These are phyloP conservation scores for Monopterus albus DNA, from an alignment of 2,113 vertebrate species.

Conservation along the genomic window DNA sequence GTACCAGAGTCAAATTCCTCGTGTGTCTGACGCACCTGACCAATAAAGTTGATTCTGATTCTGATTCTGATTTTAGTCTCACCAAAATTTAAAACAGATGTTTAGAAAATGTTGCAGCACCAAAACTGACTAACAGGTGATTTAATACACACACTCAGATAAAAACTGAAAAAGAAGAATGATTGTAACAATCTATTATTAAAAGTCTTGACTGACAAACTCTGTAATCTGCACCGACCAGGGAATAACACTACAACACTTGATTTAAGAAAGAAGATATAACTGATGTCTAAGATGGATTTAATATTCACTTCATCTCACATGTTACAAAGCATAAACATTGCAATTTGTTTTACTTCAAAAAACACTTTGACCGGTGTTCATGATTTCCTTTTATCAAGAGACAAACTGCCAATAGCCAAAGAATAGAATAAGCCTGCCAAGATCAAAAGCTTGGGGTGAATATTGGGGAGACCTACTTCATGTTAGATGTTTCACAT, in stretches of 20 bases:
- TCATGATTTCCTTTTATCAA: slow-evolving; percentile 5
- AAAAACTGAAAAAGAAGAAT: background rate
- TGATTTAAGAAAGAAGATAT: background rate
- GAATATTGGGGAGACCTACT: slow-evolving; percentile 24
- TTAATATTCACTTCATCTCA: no score
- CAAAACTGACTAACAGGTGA: background rate
- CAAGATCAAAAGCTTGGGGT: slow-evolving; percentile 2
- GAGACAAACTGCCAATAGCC: slow-evolving; percentile 7
- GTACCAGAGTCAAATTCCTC: no score
- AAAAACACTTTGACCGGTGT: no score
- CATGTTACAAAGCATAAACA: no score
- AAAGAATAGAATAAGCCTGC: slow-evolving; percentile 16
- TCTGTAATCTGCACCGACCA: background rate
- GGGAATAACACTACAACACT: background rate
- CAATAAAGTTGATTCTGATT: no score
- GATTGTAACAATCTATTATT: background rate
- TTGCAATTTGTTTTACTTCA: no score
- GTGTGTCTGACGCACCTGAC: no score
- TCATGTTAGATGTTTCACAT: slow-evolving; percentile 44
- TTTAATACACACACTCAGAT: slow-evolving; percentile 3
- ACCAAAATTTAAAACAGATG: background rate
- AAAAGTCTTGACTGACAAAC: background rate
- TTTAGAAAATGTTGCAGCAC: background rate
- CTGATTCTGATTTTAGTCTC: no score
- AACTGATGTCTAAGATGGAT: no score